Percentiles rank a stretch among this genome's conserved stretches.
Conservation (phyloP, 2,888 invertebrate species). For the Epinotia ramella region DNA sequence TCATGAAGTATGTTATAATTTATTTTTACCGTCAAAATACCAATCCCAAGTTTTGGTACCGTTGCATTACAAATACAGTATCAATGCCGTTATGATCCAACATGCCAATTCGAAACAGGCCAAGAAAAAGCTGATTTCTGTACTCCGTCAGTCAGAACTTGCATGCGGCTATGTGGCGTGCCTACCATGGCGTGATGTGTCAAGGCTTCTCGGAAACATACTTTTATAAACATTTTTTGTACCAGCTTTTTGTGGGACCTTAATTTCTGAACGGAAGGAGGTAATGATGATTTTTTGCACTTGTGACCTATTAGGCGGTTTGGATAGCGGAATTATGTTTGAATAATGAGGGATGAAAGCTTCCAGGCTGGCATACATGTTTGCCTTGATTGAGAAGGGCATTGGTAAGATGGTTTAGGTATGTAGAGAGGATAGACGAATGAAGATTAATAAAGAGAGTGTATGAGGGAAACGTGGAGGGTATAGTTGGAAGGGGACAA, state of each 20-base stretch:
- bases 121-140: slow-evolving; percentile 7
- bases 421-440: too few relatives aligned
- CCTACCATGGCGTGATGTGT: slow-evolving; percentile 14
- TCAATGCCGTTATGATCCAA: not conserved
- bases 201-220: slow-evolving; percentile 16
- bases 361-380: too few relatives aligned
- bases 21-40: too few relatives aligned
- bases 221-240: slow-evolving; percentile 19
- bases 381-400: too few relatives aligned
- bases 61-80: not conserved
- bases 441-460: too few relatives aligned
- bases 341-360: not conserved
- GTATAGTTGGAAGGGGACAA: too few relatives aligned
- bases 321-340: not conserved
- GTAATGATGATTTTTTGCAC: slow-evolving; percentile 13
- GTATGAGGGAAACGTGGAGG: too few relatives aligned
- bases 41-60: not conserved
- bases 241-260: not conserved
- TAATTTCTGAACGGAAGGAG: slow-evolving; percentile 11
- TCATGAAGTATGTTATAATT: too few relatives aligned
- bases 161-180: slow-evolving; percentile 18
- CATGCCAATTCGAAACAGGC: not conserved
- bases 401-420: too few relatives aligned
- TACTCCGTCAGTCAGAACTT: not conserved
- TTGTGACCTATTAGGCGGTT: slow-evolving; percentile 16